Conservation (phyloP, 2,888 invertebrate species). For the Drosophila mercatorum region DNA sequence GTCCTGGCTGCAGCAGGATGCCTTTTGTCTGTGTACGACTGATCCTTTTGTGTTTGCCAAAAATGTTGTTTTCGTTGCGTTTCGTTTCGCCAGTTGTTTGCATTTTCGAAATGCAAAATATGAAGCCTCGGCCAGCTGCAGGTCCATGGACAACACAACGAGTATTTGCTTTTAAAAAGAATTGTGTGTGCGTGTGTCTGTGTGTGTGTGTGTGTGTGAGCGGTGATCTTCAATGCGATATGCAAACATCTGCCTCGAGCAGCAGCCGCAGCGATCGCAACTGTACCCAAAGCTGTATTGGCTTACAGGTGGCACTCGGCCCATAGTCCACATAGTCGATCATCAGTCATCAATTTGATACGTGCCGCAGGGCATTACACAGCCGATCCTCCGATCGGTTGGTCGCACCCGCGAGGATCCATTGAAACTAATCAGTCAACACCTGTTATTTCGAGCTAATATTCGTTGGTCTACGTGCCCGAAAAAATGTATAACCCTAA, state of each 20-base stretch:
- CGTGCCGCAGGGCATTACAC: constrained; percentile 45
- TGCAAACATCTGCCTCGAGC: constrained; percentile 71
- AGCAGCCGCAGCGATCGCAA: constrained; percentile 29
- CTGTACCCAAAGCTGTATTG: constrained; percentile 55
- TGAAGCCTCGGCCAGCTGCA: constrained; percentile 49
- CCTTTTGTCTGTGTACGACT: constrained; percentile 36
- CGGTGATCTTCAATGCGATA: constrained; percentile 65
- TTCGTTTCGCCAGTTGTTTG: constrained; percentile 57
- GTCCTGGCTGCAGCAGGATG: constrained; percentile 52
- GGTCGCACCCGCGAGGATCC: constrained; percentile 25
- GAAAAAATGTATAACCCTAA: constrained; percentile 37
- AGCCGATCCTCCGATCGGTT: constrained; percentile 9
- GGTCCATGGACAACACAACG: constrained; percentile 34
- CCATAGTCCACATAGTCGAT: constrained; percentile 25
- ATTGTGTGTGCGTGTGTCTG: constrained; percentile 19
- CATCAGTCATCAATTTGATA: constrained; percentile 64
- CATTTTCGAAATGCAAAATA: constrained; percentile 74
- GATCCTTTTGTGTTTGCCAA: constrained; percentile 53
- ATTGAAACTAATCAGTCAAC: constrained; percentile 69
- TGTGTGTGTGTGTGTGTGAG: constrained; percentile 23
- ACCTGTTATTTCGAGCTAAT: constrained; percentile 75
- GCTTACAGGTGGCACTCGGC: constrained; percentile 41
- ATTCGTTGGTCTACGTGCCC: constrained; percentile 62
- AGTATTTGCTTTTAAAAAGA: constrained; percentile 57
- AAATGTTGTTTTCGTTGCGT: constrained; percentile 41